Conservation (phyloP, 2,888 invertebrate genomes). For the Sinodicranocentrus sp. region DNA sequence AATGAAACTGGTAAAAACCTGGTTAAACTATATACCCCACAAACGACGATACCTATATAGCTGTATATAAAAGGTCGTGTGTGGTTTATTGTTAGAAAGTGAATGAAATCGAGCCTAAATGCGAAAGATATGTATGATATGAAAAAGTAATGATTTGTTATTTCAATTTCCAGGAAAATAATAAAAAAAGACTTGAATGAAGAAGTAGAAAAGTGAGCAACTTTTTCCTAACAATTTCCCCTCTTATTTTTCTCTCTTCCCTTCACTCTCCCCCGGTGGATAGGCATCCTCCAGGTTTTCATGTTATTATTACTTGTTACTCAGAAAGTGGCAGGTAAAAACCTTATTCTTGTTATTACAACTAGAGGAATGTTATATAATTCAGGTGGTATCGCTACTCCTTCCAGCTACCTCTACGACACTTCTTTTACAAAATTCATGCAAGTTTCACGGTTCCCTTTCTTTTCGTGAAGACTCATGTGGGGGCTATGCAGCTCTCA, state of each 20-base stretch:
- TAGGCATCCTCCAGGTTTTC: conserved; percentile 13
- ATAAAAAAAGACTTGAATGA: conserved; percentile 32
- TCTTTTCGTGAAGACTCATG: conserved; percentile 8
- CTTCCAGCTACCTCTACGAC: neutral
- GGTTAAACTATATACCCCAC: too few species aligned
- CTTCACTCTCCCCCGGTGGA: neutral
- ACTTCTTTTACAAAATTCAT: conserved; percentile 50
- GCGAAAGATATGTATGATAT: conserved; percentile 50
- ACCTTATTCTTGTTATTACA: conserved; percentile 48
- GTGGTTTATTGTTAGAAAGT: neutral
- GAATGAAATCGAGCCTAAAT: conserved; percentile 47
- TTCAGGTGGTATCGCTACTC: conserved; percentile 47
- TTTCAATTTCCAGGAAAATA: conserved; percentile 59
- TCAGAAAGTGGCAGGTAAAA: conserved; percentile 55
- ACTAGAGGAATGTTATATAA: conserved; percentile 54
- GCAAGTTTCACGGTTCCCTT: conserved; percentile 37
- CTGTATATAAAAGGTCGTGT: neutral
- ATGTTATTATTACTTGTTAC: conserved; percentile 62
- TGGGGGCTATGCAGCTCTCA: conserved; percentile 33
- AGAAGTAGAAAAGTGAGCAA: conserved; percentile 50
- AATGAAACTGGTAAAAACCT: neutral
- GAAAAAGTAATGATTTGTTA: conserved; percentile 66
- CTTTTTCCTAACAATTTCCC: conserved; percentile 53
- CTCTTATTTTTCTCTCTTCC: conserved; percentile 16
- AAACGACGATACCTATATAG: too few species aligned